phyloP scores from a whole-genome alignment of 2,888 invertebrate species.

The Agrotis exclamationis region DNA sequence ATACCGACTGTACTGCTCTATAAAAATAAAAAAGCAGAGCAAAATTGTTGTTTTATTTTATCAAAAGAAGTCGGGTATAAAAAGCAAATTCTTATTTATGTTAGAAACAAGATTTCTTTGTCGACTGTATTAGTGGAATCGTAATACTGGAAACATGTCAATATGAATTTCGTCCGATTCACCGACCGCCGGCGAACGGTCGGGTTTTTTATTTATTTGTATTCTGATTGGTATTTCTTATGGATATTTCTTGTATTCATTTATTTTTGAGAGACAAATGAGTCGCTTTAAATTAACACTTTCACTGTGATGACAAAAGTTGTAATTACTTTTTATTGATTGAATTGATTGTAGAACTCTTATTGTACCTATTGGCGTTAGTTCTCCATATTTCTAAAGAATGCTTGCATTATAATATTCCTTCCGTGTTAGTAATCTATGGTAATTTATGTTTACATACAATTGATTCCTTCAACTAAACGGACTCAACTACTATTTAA shows the following conservation, averaged over 20 bases:
- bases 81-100: constrained; percentile 74
- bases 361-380: background rate
- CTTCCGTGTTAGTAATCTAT: background rate
- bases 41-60: constrained; percentile 44
- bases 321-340: constrained; percentile 21
- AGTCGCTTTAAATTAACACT: constrained; percentile 54
- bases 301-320: constrained; percentile 44
- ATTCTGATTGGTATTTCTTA: constrained; percentile 57
- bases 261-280: constrained; percentile 51
- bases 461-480: background rate
- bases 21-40: constrained; percentile 40
- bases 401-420: background rate
- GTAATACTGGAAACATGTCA: constrained; percentile 89
- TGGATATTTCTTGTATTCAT: constrained; percentile 54
- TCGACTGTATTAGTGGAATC: constrained; percentile 84
- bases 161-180: constrained; percentile 84
- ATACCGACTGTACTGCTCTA: constrained; percentile 39
- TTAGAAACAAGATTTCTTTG: constrained; percentile 79
- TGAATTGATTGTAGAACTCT: constrained; percentile 18
- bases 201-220: constrained; percentile 61
- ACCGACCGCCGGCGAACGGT: constrained; percentile 69
- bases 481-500: background rate
- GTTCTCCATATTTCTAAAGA: background rate
- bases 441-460: background rate
- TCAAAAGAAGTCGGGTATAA: constrained; percentile 71